Evolutionary conservation across 2,888 invertebrate genomes (phyloP).

Genomic region (Agrotis puta): DNA sequence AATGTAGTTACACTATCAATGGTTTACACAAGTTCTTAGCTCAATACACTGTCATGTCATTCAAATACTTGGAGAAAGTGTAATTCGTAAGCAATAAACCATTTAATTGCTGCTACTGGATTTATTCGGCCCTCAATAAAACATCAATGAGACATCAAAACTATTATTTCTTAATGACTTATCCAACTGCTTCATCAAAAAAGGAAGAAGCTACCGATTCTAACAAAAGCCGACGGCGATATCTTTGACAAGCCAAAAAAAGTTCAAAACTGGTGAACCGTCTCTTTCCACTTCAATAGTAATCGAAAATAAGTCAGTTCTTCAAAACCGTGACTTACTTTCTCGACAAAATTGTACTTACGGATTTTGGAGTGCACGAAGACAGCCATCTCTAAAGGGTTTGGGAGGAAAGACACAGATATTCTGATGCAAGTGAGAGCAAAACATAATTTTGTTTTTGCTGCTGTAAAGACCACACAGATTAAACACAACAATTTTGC

Average conservation of each 20-base stretch:
- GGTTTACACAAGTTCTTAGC: not conserved
- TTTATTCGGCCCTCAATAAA: conserved; percentile 43
- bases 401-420: conserved; percentile 9
- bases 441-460: conserved; percentile 30
- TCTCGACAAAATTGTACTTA: conserved; percentile 61
- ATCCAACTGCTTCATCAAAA: conserved; percentile 54
- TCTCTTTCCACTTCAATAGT: conserved; percentile 80
- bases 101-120: conserved; percentile 38
- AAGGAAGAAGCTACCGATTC: conserved; percentile 31
- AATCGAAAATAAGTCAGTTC: conserved; percentile 69
- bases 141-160: conserved; percentile 58
- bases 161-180: conserved; percentile 61
- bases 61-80: not conserved
- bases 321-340: conserved; percentile 81
- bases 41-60: not conserved
- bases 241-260: conserved; percentile 51
- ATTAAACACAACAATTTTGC: conserved; percentile 72
- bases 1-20: not conserved
- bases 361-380: conserved; percentile 39
- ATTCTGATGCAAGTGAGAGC: not conserved
- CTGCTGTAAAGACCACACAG: conserved; percentile 57
- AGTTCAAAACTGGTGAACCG: conserved; percentile 75
- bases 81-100: conserved; percentile 4
- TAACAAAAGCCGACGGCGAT: conserved; percentile 54
- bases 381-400: conserved; percentile 21